phyloP scores from a whole-genome alignment of 2,797 vertebrate genomes.

The Channa striata region DNA sequence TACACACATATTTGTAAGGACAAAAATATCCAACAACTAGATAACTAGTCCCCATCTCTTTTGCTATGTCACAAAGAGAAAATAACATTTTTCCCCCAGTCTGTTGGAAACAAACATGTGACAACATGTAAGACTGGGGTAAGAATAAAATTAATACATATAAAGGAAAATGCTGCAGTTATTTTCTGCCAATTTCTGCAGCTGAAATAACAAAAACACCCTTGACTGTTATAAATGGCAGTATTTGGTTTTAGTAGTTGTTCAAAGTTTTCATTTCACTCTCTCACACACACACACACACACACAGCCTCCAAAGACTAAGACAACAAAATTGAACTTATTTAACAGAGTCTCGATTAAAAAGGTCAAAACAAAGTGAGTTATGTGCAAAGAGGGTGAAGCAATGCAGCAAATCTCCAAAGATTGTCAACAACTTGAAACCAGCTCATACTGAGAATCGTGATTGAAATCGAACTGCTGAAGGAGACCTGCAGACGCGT shows the following conservation, averaged over 20 bases:
- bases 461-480: constrained; percentile 27
- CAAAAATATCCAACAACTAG: constrained; percentile 7
- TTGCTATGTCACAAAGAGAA: constrained; percentile 10
- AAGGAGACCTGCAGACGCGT: constrained; percentile 13
- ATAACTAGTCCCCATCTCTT: constrained; percentile 2
- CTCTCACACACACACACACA: too few species aligned
- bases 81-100: not conserved
- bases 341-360: constrained; percentile 55
- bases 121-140: not conserved
- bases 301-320: constrained; percentile 26
- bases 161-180: constrained; percentile 6
- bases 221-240: constrained; percentile 34
- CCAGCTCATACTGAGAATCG: constrained; percentile 22
- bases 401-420: constrained; percentile 36
- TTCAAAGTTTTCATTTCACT: constrained; percentile 47
- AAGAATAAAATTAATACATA: constrained; percentile 6
- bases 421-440: constrained; percentile 23
- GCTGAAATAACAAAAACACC: constrained; percentile 18
- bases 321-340: constrained; percentile 57
- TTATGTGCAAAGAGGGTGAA: constrained; percentile 14
- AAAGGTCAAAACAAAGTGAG: constrained; percentile 56
- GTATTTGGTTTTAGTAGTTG: constrained; percentile 22
- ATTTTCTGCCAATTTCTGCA: constrained; percentile 14
- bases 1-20: not conserved
- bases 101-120: not conserved